Base-by-base conservation (phyloP, 2,888 invertebrate genomes). In the Cephus runcator region DNA sequence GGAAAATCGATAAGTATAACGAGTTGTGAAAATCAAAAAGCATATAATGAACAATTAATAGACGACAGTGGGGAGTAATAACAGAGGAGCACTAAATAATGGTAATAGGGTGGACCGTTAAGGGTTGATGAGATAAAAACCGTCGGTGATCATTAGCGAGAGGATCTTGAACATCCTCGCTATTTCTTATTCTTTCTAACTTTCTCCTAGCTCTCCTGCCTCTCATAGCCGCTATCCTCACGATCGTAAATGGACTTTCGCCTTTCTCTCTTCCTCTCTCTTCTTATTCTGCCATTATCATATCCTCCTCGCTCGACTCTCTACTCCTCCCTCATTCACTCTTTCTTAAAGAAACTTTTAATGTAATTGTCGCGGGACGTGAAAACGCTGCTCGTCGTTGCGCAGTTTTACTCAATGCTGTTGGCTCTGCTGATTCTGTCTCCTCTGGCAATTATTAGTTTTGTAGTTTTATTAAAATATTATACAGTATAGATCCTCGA, bases 341-440 rank as follows among this genome's bases (percentile, higher is more conserved):
- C 69, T 31, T 40, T 76, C 84, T 84, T 86, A 84, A 86, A 85
- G 85, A 87, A 87, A 87, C 85, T 87, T 87, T 87, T 87, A 87
- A 87, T 87, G 87, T 86, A 86, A 87, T 87, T 87, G 86, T 85
- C 84, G 85, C 83, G 83, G 84, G 85, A 86, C 85, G 86, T 87
- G 87, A 85, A 87, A 87, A 87, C 85, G 85, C 85, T 86, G 86
- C 87, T 87, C 40, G 9, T 56, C 40, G 40, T 23, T 23, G 40
- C 40, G 40, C 40, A 56, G 40, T 15, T 56, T 56, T 56, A 56
- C 40, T 56, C 40, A 4, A 0, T 56, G 6, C 40, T 6, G 40
- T 15, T 56, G 40, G 40, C 40, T 56, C 23, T 6, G 40, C 40
- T 56, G 23, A 56, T 23, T 56, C 40, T 23, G 40, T 56, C 40